These are phyloP conservation scores for Parauchenoglanis ngamensis DNA, from an alignment of 2,797 vertebrate genomes.

Conservation along the genomic window DNA sequence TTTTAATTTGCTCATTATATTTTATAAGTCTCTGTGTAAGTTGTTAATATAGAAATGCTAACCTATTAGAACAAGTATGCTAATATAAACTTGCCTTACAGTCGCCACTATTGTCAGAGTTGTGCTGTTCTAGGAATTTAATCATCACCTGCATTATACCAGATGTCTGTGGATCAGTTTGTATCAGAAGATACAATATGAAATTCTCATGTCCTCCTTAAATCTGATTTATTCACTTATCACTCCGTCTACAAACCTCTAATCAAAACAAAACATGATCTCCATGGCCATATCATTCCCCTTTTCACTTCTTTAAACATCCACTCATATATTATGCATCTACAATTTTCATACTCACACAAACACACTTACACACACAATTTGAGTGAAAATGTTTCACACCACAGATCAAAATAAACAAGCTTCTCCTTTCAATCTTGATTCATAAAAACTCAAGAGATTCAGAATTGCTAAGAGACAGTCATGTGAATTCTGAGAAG, in stretches of 20 bases:
- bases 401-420: background rate
- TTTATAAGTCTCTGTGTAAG: background rate
- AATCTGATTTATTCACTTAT: background rate
- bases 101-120: background rate
- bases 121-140: background rate
- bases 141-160: background rate
- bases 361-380: background rate
- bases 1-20: background rate
- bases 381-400: background rate
- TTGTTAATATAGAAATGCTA: background rate
- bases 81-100: background rate
- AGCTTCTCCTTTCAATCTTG: background rate
- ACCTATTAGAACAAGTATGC: background rate
- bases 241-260: background rate
- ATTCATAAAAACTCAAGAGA: slow-evolving; percentile 16
- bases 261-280: background rate
- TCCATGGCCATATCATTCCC: background rate
- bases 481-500: slow-evolving; percentile 20
- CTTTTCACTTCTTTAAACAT: background rate
- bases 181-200: background rate
- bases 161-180: background rate
- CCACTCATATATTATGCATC: background rate
- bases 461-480: background rate
- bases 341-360: background rate
- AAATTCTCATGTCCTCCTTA: background rate